Conservation (phyloP, 2,113 vertebrate species). For the Triplophysa dalaica region DNA sequence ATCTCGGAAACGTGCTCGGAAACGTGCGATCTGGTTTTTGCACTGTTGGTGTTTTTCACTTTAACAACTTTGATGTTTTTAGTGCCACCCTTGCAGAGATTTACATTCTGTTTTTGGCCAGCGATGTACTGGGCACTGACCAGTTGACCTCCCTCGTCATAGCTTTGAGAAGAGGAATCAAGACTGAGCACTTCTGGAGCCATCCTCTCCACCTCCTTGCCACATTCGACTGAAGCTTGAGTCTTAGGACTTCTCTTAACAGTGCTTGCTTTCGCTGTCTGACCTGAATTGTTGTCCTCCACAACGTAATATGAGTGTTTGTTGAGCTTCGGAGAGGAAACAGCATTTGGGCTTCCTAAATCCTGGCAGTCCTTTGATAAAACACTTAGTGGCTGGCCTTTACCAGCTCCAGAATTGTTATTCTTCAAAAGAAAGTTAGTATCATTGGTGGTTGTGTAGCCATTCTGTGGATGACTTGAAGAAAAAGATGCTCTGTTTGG, state of each 20-base stretch:
- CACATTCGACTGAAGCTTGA: conserved; percentile 9
- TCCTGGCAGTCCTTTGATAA: conserved; percentile 65
- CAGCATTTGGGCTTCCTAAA: conserved; percentile 62
- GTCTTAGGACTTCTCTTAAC: conserved; percentile 63
- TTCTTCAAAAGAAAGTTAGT: conserved; percentile 63
- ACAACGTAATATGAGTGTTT: conserved; percentile 49
- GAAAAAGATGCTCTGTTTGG: conserved; percentile 67
- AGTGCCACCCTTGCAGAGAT: conserved; percentile 71
- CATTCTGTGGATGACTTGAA: conserved; percentile 3
- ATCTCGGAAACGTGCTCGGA: conserved; percentile 60
- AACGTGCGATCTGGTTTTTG: conserved; percentile 49
- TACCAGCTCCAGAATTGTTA: conserved; percentile 47
- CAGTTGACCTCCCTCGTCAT: conserved; percentile 73
- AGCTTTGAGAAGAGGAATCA: conserved; percentile 81
- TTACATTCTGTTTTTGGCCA: conserved; percentile 67
- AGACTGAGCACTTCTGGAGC: conserved; percentile 74
- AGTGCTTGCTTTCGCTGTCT: conserved; percentile 64
- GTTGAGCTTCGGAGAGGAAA: conserved; percentile 67
- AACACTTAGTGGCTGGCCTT: conserved; percentile 52
- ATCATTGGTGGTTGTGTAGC: conserved; percentile 42
- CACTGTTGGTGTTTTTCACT: conserved; percentile 58
- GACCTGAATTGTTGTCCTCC: conserved; percentile 69
- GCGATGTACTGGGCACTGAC: conserved; percentile 76
- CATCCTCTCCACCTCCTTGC: conserved; percentile 64
- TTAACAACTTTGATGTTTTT: conserved; percentile 74